Conservation (phyloP, 2,888 invertebrate genomes). For the Ochropleura plecta region DNA sequence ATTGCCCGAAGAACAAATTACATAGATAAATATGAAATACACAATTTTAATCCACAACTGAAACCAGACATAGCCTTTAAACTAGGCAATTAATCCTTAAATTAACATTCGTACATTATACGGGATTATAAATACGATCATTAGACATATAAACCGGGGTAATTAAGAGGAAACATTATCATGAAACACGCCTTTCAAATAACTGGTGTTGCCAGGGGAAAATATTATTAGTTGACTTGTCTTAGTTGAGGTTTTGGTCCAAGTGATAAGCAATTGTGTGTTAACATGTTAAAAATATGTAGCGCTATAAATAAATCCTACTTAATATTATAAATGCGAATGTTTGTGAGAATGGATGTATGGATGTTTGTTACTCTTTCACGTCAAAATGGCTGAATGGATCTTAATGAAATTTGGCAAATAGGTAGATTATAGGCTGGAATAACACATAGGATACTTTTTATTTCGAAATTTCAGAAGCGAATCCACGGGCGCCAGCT, state of each 20-base stretch:
- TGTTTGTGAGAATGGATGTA: no score
- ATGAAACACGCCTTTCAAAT: conserved; percentile 43
- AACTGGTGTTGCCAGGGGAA: conserved; percentile 24
- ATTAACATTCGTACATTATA: conserved; percentile 24
- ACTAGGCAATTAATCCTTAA: conserved; percentile 22
- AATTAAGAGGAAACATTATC: conserved; percentile 55
- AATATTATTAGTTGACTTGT: conserved; percentile 44
- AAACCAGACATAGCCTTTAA: conserved; percentile 24
- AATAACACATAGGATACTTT: no score
- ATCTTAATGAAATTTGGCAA: no score
- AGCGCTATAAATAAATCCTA: no score
- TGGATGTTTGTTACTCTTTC: no score
- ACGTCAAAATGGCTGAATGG: no score
- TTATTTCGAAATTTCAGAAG: no score
- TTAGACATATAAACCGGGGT: conserved; percentile 35
- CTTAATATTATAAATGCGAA: no score
- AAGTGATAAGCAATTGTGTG: conserved; percentile 2
- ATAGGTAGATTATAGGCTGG: no score
- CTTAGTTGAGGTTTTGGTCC: background rate
- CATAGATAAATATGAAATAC: conserved; percentile 7
- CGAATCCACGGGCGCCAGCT: no score
- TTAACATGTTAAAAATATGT: no score
- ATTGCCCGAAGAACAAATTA: background rate
- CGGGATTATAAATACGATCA: conserved; percentile 43
- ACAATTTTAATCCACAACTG: conserved; percentile 9